phyloP scores from a whole-genome alignment of 2,797 vertebrate species.

The Hemitrygon akajei region DNA sequence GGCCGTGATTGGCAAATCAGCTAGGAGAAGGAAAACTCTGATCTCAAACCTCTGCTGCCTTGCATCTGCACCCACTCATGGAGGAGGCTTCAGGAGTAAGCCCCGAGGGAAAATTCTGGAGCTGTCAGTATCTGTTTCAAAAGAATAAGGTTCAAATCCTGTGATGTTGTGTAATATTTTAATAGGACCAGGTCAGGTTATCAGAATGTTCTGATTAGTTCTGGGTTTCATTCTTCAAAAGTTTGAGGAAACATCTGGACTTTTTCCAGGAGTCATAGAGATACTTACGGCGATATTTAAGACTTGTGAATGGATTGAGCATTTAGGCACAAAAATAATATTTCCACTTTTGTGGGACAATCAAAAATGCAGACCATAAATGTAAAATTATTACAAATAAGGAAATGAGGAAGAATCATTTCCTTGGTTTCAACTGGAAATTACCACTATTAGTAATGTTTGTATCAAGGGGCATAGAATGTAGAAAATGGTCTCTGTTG shows the following conservation, averaged over 20 bases:
- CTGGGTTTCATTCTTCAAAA: neutral
- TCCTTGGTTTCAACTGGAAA: neutral
- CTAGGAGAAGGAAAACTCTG: too few species aligned
- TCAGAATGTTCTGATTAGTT: neutral
- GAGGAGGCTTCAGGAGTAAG: too few species aligned
- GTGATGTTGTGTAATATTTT: neutral
- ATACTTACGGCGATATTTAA: neutral
- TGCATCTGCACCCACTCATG: too few species aligned
- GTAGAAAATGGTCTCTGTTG: too few species aligned
- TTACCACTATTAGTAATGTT: neutral
- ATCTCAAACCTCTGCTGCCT: too few species aligned
- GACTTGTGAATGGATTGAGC: neutral
- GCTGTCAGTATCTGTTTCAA: neutral
- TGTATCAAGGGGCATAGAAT: neutral
- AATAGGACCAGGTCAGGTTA: neutral
- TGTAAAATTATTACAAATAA: neutral
- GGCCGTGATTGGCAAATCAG: too few species aligned
- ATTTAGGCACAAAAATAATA: neutral
- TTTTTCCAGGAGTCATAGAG: neutral
- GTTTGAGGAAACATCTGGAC: neutral
- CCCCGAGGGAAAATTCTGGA: too few species aligned
- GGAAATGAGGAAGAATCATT: neutral
- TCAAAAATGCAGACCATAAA: neutral
- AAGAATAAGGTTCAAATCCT: neutral
- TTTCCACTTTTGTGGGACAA: neutral